Evolutionary conservation across 92 coral and sea anemone species (phyloP).

Genomic region (Bergia puertoricense): DNA sequence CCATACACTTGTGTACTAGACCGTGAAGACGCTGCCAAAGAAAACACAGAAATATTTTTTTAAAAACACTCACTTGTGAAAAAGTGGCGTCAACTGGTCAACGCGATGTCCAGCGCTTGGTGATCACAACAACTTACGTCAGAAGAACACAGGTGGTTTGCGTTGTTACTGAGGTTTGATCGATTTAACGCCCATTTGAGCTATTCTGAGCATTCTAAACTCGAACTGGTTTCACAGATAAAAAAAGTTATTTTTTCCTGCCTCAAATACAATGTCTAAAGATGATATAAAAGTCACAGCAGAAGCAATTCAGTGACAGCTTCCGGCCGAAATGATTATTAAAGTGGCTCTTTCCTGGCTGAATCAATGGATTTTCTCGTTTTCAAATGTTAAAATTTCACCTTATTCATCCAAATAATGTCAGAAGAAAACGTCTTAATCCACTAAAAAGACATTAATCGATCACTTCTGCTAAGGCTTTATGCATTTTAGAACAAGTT

Average conservation of each 20-base stretch:
- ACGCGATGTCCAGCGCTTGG: not conserved
- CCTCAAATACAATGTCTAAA: not conserved
- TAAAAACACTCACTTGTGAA: not conserved
- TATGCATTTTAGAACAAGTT: no score
- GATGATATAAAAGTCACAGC: not conserved
- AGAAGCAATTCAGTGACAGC: not conserved
- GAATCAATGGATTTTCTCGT: no score
- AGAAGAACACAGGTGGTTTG: not conserved
- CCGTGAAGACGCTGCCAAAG: not conserved
- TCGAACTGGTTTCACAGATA: not conserved
- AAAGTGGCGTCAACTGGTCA: not conserved
- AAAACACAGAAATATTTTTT: no score
- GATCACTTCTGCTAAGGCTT: no score
- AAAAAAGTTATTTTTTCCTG: not conserved
- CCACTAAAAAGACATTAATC: no score
- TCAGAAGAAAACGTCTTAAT: no score
- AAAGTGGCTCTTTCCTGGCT: no score
- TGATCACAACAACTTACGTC: not conserved
- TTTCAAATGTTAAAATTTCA: no score
- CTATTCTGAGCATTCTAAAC: not conserved
- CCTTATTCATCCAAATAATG: no score
- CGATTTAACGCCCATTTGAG: not conserved
- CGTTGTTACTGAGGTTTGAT: no score
- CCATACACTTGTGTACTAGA: not conserved
- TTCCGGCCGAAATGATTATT: not conserved